These are phyloP conservation scores for Saxicola maurus DNA, from an alignment of 2,797 vertebrate species.

Conservation along the genomic window DNA sequence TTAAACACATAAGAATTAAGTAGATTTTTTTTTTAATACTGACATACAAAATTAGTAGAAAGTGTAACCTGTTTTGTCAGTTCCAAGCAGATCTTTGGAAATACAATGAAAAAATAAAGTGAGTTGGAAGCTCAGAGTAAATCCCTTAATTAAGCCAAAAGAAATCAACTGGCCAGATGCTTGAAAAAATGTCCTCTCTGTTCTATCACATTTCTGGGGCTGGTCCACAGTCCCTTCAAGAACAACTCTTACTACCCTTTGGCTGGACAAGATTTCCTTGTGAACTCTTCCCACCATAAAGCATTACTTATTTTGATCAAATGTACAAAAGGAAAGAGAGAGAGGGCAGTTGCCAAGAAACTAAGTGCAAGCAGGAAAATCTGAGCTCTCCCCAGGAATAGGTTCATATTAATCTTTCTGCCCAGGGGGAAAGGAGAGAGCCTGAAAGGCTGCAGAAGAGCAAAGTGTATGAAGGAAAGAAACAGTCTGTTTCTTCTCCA, in stretches of 20 bases:
- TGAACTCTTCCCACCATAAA: not conserved
- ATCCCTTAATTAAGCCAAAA: not conserved
- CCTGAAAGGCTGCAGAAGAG: not conserved
- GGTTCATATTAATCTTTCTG: not conserved
- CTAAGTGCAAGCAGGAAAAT: not conserved
- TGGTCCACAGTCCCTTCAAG: not conserved
- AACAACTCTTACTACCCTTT: not conserved
- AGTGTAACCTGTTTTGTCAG: not conserved
- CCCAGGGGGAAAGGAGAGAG: not conserved
- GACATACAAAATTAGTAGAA: fast-evolving
- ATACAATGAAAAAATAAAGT: not conserved
- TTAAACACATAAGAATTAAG: not conserved
- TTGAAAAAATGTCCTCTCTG: not conserved
- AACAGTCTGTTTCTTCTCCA: not conserved
- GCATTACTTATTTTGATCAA: not conserved
- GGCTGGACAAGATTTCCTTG: not conserved
- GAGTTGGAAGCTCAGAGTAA: not conserved
- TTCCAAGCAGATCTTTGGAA: not conserved
- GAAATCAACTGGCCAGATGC: not conserved
- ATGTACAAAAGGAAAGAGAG: not conserved
- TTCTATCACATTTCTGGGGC: not conserved
- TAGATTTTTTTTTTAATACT: not conserved
- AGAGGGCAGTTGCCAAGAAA: not conserved
- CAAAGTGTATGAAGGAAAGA: not conserved
- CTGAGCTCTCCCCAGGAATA: not conserved